Evolutionary conservation across 1,140 invertebrate species (phyloP).

Genomic region (Radopholus similis): DNA sequence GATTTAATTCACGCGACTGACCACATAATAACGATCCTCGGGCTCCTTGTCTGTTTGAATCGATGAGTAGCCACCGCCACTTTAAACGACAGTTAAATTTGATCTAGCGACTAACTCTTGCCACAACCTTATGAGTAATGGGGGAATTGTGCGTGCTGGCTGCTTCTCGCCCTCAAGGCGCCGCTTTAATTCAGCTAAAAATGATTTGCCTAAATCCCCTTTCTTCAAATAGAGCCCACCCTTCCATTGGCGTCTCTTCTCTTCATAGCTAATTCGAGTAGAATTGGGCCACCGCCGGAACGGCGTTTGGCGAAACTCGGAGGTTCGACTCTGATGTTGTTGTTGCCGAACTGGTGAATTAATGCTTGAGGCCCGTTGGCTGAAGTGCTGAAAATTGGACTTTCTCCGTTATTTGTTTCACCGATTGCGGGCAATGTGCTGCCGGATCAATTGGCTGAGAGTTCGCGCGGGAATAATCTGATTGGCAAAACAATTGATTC

Average conservation of each 20-base stretch:
- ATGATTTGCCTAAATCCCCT: no score
- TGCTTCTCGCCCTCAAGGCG: slow-evolving; percentile 17
- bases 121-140: background rate
- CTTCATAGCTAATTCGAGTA: slow-evolving; percentile 30
- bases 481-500: background rate
- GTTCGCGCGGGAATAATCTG: slow-evolving; percentile 1
- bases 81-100: background rate
- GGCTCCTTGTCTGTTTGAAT: background rate
- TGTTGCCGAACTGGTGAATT: background rate
- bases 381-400: background rate
- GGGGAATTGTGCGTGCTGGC: slow-evolving; percentile 22
- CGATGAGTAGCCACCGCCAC: background rate
- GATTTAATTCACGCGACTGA: background rate
- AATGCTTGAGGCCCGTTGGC: background rate
- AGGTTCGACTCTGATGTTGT: background rate
- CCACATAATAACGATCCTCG: slow-evolving; percentile 21
- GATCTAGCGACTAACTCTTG: no score
- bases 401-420: background rate
- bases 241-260: slow-evolving; percentile 40
- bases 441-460: slow-evolving; percentile 7
- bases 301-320: slow-evolving; percentile 34
- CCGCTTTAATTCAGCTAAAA: slow-evolving; percentile 28
- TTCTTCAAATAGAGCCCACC: no score
- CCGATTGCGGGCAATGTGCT: slow-evolving; percentile 30
- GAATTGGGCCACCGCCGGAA: slow-evolving; percentile 33